Percentiles rank a stretch among this genome's conserved stretches.
Evolutionary conservation across 2,888 invertebrate genomes (phyloP).

Genomic region (Drosophila flavopinicola): DNA sequence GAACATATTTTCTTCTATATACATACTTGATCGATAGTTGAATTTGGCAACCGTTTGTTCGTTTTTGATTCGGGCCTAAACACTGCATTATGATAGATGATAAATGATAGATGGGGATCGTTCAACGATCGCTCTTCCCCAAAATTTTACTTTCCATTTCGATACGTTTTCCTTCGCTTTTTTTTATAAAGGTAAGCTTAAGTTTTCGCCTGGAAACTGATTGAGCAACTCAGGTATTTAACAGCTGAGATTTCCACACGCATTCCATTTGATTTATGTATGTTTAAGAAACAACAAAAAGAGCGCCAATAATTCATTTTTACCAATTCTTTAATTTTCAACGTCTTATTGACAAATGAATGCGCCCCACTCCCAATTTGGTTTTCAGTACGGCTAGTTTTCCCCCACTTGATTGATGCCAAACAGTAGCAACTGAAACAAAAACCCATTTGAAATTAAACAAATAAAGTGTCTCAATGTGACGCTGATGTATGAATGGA

Average conservation of each 20-base stretch:
- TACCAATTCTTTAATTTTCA: conserved; percentile 16
- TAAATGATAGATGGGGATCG: conserved; percentile 75
- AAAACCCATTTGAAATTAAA: conserved; percentile 57
- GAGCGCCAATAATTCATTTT: conserved; percentile 57
- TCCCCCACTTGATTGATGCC: conserved; percentile 64
- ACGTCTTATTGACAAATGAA: conserved; percentile 17
- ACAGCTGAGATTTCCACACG: conserved; percentile 41
- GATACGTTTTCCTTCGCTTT: conserved; percentile 19
- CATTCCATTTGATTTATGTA: conserved; percentile 38
- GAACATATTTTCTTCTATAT: no score
- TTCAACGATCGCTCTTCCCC: conserved; percentile 62
- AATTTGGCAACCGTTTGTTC: conserved; percentile 78
- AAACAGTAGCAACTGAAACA: conserved; percentile 22
- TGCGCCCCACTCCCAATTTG: conserved; percentile 18
- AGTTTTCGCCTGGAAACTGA: conserved; percentile 75
- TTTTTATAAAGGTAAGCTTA: no score
- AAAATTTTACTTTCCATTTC: conserved; percentile 30
- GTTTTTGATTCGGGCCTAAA: conserved; percentile 79
- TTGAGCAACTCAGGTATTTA: conserved; percentile 71
- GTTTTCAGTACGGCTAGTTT: not conserved
- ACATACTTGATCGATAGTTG: conserved; percentile 74
- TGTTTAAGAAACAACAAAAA: conserved; percentile 9
- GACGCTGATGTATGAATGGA: conserved; percentile 67
- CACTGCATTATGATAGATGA: conserved; percentile 77
- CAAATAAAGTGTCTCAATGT: conserved; percentile 70